A percentile compares a stretch with the other conserved stretches of the same genome.
Conservation (phyloP, 2,113 vertebrate species). For the Chloropsis hardwickii region DNA sequence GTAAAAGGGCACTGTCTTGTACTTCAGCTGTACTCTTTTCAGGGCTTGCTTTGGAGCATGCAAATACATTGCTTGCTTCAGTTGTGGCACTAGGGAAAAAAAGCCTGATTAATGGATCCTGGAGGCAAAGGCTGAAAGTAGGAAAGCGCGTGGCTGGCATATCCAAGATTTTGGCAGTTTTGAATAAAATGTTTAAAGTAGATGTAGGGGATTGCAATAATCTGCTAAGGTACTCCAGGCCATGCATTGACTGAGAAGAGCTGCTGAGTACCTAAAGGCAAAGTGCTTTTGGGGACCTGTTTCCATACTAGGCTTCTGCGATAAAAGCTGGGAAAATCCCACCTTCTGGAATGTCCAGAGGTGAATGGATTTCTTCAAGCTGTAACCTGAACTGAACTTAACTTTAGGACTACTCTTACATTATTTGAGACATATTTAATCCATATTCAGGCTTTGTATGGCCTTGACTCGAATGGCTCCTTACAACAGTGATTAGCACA, state of each 20-base stretch:
- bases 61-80: not conserved
- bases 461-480: not conserved
- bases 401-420: not conserved
- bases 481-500: not conserved
- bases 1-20: not conserved
- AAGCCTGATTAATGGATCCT: not conserved
- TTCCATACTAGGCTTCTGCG: fast-evolving
- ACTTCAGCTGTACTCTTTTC: not conserved
- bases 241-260: not conserved
- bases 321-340: not conserved
- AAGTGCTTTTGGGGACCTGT: not conserved
- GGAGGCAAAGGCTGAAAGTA: not conserved
- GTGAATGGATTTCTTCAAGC: not conserved
- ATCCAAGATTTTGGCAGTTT: not conserved
- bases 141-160: fast-evolving
- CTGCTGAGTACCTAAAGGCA: not conserved
- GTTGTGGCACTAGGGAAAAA: not conserved
- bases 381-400: not conserved
- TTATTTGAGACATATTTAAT: not conserved
- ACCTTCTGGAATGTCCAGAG: not conserved
- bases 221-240: not conserved
- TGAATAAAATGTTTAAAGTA: not conserved
- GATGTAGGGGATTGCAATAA: not conserved
- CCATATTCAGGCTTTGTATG: not conserved
- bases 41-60: not conserved